Evolutionary conservation across 2,797 vertebrate genomes (phyloP).

Genomic region (Catamblyrhynchus diadema): DNA sequence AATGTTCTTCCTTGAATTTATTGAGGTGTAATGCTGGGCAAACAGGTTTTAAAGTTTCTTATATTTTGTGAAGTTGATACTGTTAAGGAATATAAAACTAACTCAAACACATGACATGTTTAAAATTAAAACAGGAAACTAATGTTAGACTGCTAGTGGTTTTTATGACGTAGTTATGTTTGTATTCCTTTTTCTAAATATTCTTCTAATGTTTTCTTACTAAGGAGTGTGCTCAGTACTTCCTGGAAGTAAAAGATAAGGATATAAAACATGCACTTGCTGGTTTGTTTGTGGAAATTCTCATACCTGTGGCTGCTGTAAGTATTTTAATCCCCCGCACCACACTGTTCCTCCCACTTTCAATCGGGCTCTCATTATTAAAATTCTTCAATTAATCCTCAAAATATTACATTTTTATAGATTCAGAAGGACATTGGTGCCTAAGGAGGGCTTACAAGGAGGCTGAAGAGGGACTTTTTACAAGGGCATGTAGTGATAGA

Average conservation of each 20-base stretch:
- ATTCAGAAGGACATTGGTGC: background rate
- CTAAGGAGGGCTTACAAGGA: background rate
- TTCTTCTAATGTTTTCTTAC: background rate
- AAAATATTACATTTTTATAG: background rate
- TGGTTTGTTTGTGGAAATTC: constrained; percentile 98
- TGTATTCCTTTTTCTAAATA: background rate
- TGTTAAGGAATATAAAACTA: background rate
- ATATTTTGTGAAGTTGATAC: background rate
- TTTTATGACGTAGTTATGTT: background rate
- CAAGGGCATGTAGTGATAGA: background rate
- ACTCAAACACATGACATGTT: background rate
- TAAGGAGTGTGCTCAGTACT: constrained; percentile 98
- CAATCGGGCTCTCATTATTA: background rate
- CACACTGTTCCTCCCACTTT: background rate
- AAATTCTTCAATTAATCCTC: background rate
- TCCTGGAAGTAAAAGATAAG: constrained; percentile 99
- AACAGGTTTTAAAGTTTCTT: background rate
- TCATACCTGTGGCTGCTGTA: constrained; percentile 98
- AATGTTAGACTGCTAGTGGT: background rate
- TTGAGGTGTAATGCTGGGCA: background rate
- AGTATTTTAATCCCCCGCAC: constrained; percentile 69
- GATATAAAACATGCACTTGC: constrained; percentile 98
- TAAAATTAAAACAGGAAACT: background rate
- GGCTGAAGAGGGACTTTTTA: background rate
- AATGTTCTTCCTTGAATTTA: background rate